Evolutionary conservation across 1,140 invertebrate genomes (phyloP).

Genomic region (Limonius californicus): DNA sequence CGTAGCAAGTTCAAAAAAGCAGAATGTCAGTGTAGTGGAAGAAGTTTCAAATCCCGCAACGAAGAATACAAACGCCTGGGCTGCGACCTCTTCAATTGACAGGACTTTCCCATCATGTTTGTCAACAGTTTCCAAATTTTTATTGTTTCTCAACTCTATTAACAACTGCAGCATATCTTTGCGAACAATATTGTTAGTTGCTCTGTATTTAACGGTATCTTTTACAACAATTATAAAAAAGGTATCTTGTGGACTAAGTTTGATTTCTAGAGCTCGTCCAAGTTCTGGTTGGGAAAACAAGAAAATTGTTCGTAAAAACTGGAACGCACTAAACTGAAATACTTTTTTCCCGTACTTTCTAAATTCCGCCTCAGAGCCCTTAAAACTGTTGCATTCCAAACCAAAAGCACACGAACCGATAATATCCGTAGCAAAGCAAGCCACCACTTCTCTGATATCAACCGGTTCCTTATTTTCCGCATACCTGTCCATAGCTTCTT

Average conservation of each 20-base stretch:
- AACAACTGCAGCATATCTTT: conserved; percentile 44
- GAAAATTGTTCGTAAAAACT: not conserved
- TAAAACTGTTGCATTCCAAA: conserved; percentile 41
- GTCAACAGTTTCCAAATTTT: not conserved
- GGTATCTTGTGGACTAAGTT: conserved; percentile 19
- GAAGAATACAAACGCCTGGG: conserved; percentile 27
- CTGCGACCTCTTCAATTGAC: conserved; percentile 12
- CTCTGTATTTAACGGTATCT: conserved; percentile 33
- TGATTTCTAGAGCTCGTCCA: not conserved
- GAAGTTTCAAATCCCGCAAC: conserved; percentile 53
- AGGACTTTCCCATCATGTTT: no score
- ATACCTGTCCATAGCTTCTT: conserved; percentile 17
- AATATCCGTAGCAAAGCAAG: conserved; percentile 21
- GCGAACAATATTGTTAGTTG: conserved; percentile 35
- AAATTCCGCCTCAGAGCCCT: conserved; percentile 35
- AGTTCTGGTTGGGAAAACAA: not conserved
- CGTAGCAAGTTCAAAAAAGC: conserved; percentile 49
- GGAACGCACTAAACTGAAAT: not conserved
- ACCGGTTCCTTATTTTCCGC: conserved; percentile 2
- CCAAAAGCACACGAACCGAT: conserved; percentile 46
- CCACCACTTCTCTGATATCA: conserved; percentile 24
- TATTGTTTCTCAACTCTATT: conserved; percentile 38
- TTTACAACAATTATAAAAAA: conserved; percentile 41
- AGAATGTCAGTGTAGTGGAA: conserved; percentile 47
- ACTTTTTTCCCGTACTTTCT: conserved; percentile 26